A percentile compares a stretch with the other conserved stretches of the same genome.
These are phyloP conservation scores for Asbolus verrucosus DNA, from an alignment of 1,140 invertebrate species.

Conservation along the genomic window DNA sequence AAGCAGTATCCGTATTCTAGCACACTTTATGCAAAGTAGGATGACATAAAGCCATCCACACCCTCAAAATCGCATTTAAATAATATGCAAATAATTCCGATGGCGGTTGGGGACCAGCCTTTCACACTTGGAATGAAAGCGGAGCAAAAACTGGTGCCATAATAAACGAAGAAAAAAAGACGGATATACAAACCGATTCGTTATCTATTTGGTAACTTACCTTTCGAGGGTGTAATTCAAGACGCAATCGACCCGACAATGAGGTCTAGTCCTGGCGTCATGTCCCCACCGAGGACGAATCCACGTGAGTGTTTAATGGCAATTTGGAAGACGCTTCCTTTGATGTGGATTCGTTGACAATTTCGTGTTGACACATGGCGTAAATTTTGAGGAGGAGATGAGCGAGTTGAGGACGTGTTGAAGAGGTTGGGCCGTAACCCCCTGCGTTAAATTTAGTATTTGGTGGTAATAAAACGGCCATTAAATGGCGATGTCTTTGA, in stretches of 20 bases:
- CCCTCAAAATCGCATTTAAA: too few relatives aligned
- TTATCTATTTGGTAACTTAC: too few relatives aligned
- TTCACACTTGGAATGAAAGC: too few relatives aligned
- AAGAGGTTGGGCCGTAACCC: conserved; percentile 10
- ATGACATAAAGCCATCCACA: too few relatives aligned
- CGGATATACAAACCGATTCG: too few relatives aligned
- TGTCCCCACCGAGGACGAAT: neutral
- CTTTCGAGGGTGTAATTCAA: neutral
- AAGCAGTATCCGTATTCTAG: too few relatives aligned
- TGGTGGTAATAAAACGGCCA: conserved; percentile 27
- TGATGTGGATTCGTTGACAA: neutral
- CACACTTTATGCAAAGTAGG: too few relatives aligned
- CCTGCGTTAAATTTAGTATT: conserved; percentile 34
- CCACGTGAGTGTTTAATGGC: neutral
- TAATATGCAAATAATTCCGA: too few relatives aligned
- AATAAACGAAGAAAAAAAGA: too few relatives aligned
- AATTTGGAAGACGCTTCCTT: neutral
- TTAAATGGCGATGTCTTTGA: conserved; percentile 30
- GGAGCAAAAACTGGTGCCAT: too few relatives aligned
- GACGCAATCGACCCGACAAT: neutral
- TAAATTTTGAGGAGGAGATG: neutral
- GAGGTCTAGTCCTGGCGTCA: neutral
- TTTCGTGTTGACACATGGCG: neutral
- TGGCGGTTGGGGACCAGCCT: too few relatives aligned
- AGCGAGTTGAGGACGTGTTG: conserved; percentile 12